Percentiles rank a stretch among this genome's conserved stretches.
Evolutionary conservation across 2,113 vertebrate genomes (phyloP).

Genomic region (Chrysochloris asiatica): DNA sequence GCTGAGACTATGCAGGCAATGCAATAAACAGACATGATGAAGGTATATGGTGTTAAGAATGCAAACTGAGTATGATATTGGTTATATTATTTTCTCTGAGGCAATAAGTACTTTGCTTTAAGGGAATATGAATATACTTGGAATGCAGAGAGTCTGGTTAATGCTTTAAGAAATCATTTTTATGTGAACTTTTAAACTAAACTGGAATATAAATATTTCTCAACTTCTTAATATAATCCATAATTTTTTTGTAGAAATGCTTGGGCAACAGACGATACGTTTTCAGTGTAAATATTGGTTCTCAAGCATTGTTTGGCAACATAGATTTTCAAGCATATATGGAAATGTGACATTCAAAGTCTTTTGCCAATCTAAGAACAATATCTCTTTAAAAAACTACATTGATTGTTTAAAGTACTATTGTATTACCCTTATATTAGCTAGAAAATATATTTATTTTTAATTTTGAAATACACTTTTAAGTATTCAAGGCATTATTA

Average conservation of each 20-base stretch:
- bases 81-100: not conserved
- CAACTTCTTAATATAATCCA: conserved; percentile 21
- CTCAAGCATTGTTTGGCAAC: conserved; percentile 10
- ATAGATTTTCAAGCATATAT: conserved; percentile 46
- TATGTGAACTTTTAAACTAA: conserved; percentile 39
- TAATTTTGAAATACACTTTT: not conserved
- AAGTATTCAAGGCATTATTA: not conserved
- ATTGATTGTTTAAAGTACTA: not conserved
- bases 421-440: not conserved
- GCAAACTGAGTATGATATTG: not conserved
- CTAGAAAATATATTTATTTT: not conserved
- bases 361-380: not conserved
- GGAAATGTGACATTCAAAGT: conserved; percentile 60
- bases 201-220: not conserved
- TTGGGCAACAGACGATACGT: conserved; percentile 1
- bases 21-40: not conserved
- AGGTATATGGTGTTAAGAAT: not conserved
- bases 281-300: conserved; percentile 33
- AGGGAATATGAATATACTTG: not conserved
- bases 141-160: not conserved
- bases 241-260: conserved; percentile 34
- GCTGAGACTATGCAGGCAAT: not conserved
- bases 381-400: not conserved
- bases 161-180: not conserved
- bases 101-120: not conserved